A percentile compares a stretch with the other conserved stretches of the same genome.
phyloP scores from a whole-genome alignment of 2,797 vertebrate genomes.

The Denticeps clupeoides region DNA sequence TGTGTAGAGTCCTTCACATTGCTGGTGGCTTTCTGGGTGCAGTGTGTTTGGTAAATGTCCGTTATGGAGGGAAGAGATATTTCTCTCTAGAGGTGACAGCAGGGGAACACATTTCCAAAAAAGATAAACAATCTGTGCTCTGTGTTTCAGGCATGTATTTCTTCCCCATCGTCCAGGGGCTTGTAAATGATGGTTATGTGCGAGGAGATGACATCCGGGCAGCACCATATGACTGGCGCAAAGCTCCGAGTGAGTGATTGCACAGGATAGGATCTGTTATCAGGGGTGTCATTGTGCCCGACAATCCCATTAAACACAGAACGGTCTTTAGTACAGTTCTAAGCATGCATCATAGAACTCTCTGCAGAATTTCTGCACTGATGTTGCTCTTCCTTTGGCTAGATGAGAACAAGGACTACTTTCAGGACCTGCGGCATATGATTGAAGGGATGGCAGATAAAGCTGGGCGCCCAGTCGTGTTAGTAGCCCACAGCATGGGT shows the following conservation, averaged over 20 bases:
- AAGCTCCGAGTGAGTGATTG: constrained; percentile 80
- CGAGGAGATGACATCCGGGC: constrained; percentile 79
- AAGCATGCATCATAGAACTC: neutral
- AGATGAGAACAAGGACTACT: constrained; percentile 91
- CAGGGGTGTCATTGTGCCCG: neutral
- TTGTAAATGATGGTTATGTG: constrained; percentile 83
- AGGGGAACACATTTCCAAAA: too few relatives aligned
- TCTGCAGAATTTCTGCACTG: too few relatives aligned
- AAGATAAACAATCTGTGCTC: too few relatives aligned
- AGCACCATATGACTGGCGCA: constrained; percentile 95
- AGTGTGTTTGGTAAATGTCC: too few relatives aligned
- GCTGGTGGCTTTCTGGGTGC: too few relatives aligned
- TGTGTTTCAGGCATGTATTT: constrained; percentile 82
- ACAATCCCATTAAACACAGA: neutral
- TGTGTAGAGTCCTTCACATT: too few relatives aligned
- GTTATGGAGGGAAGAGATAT: too few relatives aligned
- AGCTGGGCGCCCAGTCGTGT: constrained; percentile 72
- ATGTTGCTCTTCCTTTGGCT: too few relatives aligned
- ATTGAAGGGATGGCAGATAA: constrained; percentile 81
- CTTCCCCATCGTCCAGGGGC: constrained; percentile 76
- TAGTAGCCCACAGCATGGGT: constrained; percentile 98
- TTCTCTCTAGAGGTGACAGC: too few relatives aligned
- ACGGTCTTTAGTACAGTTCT: neutral
- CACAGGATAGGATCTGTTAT: neutral
- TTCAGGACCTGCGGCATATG: constrained; percentile 75